phyloP scores from a whole-genome alignment of 2,113 vertebrate species.

The Puntigrus tetrazona region DNA sequence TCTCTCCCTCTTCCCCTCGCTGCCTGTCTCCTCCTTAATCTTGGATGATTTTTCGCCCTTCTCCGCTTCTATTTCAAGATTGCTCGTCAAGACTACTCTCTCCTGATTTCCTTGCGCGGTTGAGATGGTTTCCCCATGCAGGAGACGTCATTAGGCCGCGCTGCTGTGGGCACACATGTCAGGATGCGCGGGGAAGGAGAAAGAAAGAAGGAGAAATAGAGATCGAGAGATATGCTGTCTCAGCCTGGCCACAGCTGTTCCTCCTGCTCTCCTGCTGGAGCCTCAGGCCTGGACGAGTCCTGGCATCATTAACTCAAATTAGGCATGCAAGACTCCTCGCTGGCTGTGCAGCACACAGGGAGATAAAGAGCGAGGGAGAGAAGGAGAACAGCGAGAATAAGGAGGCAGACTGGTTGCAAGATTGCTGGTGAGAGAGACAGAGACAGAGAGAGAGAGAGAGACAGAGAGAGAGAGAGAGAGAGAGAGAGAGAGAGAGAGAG shows the following conservation, averaged over 20 bases:
- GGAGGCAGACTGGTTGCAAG: slow-evolving; percentile 3
- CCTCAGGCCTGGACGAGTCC: slow-evolving; percentile 55
- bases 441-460: not conserved
- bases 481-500: too few species aligned
- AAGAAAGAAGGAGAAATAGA: slow-evolving; percentile 14
- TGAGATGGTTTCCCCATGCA: slow-evolving; percentile 38
- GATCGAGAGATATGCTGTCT: slow-evolving; percentile 65
- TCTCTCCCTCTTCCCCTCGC: slow-evolving; percentile 42
- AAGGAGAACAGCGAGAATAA: slow-evolving; percentile 7
- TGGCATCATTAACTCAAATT: slow-evolving; percentile 62
- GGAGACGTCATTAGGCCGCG: slow-evolving; percentile 32
- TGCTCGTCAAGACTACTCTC: slow-evolving; percentile 47
- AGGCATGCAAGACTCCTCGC: slow-evolving; percentile 42
- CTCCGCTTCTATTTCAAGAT: slow-evolving; percentile 41
- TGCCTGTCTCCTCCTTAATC: slow-evolving; percentile 47
- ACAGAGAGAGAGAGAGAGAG: not conserved
- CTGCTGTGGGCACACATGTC: slow-evolving; percentile 25
- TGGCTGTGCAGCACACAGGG: not conserved
- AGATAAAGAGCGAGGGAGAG: not conserved
- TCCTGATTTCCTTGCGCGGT: slow-evolving; percentile 49
- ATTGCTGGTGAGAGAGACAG: slow-evolving; percentile 1
- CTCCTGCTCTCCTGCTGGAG: slow-evolving; percentile 60
- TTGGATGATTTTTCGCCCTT: slow-evolving; percentile 35
- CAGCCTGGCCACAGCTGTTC: slow-evolving; percentile 66
- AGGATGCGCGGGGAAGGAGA: slow-evolving; percentile 53